Percentiles rank a stretch among this genome's conserved stretches.
Conservation (phyloP, 2,797 vertebrate species). For the Pipistrellus pipistrellus region DNA sequence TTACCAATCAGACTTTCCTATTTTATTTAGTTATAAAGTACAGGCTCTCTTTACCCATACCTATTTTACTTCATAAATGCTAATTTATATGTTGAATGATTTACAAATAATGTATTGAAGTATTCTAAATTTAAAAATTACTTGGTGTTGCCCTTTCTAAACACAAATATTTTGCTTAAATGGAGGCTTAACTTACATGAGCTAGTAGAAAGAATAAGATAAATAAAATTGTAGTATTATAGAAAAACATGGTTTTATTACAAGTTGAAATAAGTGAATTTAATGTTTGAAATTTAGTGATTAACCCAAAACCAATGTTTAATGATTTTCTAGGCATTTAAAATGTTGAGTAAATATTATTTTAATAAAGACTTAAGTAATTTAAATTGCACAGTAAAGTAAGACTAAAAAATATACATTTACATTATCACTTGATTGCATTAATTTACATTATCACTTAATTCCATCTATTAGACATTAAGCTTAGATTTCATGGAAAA, state of each 20-base stretch:
- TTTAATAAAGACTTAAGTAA: background rate
- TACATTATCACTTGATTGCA: background rate
- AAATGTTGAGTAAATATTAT: background rate
- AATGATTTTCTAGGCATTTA: background rate
- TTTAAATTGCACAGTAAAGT: background rate
- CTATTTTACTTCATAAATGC: slow-evolving; percentile 12
- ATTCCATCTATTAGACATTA: background rate
- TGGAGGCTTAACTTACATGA: background rate
- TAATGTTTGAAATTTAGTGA: slow-evolving; percentile 27
- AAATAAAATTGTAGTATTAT: background rate
- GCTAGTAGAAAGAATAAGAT: background rate
- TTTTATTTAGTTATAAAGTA: background rate
- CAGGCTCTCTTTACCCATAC: background rate
- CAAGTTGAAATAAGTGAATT: background rate
- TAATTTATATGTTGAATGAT: slow-evolving; percentile 6
- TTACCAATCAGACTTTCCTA: background rate
- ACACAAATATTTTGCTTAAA: background rate
- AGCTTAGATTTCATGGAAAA: background rate
- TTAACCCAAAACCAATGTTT: background rate
- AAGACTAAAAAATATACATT: background rate
- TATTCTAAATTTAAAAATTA: background rate
- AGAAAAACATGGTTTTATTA: background rate
- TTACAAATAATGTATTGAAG: background rate
- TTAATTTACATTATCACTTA: background rate
- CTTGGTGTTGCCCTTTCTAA: background rate